These are phyloP conservation scores for Rhabdomys dilectus DNA, from an alignment of 2,113 vertebrate genomes.

Conservation along the genomic window DNA sequence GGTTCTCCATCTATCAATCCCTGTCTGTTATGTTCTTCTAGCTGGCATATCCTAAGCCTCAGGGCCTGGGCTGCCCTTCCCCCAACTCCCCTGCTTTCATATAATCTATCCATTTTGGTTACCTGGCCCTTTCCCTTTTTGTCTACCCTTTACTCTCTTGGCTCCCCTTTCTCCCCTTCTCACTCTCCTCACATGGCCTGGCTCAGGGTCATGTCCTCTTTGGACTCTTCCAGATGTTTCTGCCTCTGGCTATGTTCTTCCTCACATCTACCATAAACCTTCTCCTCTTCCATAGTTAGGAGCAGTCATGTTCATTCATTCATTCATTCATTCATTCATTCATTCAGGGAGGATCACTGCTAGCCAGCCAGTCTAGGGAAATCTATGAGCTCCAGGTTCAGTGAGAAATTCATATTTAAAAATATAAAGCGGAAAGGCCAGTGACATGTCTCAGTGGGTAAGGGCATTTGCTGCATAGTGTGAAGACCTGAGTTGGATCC, in stretches of 20 bases:
- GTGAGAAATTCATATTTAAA: neutral
- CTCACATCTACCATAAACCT: neutral
- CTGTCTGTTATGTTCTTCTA: neutral
- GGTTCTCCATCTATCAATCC: neutral
- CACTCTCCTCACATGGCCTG: neutral
- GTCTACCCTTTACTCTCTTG: neutral
- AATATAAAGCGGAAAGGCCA: neutral
- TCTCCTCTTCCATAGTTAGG: neutral
- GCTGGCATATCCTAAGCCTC: neutral
- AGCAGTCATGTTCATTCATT: neutral
- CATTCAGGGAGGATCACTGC: neutral
- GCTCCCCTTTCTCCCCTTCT: neutral
- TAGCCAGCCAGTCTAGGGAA: neutral
- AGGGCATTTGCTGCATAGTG: neutral
- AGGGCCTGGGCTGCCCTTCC: too few relatives aligned
- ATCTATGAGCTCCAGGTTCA: neutral
- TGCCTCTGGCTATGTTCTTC: neutral
- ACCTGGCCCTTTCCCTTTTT: neutral
- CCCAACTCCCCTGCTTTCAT: neutral
- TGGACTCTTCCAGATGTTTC: neutral
- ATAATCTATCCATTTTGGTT: neutral
- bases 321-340: neutral
- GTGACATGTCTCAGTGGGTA: neutral
- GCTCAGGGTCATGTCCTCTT: neutral
- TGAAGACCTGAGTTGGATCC: neutral